Evolutionary conservation across 2,888 invertebrate genomes (phyloP).

Genomic region (Acanthosepion pharaonis): DNA sequence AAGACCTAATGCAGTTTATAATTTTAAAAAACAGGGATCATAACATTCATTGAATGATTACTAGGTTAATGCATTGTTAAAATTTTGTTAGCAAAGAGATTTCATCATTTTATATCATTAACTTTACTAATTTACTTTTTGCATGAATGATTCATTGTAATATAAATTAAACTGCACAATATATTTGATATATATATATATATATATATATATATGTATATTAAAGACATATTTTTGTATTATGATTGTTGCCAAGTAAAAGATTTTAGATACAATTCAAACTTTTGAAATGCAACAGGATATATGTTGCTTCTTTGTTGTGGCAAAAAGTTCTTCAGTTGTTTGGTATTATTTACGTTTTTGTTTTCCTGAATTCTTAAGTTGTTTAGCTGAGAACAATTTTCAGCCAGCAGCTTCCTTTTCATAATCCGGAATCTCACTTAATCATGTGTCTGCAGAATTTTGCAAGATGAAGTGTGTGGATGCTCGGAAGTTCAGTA

Average conservation of each 20-base stretch:
- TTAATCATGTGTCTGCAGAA: neutral
- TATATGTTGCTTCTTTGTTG: neutral
- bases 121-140: too few relatives aligned
- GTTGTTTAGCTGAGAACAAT: neutral
- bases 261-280: neutral
- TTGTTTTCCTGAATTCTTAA: neutral
- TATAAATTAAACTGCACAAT: too few relatives aligned
- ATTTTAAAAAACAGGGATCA: too few relatives aligned
- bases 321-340: neutral
- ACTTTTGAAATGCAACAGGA: too few relatives aligned
- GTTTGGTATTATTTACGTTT: neutral
- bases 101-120: too few relatives aligned
- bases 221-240: neutral
- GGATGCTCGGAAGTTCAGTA: neutral
- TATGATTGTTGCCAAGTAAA: neutral
- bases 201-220: neutral
- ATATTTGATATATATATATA: neutral
- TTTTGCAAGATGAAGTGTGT: neutral
- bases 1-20: too few relatives aligned
- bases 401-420: neutral
- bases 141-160: too few relatives aligned
- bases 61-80: too few relatives aligned
- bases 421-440: neutral
- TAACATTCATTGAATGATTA: too few relatives aligned
- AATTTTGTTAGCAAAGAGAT: too few relatives aligned